Base-by-base conservation (phyloP, 2,113 vertebrate genomes). In the Hystrix brachyura region DNA sequence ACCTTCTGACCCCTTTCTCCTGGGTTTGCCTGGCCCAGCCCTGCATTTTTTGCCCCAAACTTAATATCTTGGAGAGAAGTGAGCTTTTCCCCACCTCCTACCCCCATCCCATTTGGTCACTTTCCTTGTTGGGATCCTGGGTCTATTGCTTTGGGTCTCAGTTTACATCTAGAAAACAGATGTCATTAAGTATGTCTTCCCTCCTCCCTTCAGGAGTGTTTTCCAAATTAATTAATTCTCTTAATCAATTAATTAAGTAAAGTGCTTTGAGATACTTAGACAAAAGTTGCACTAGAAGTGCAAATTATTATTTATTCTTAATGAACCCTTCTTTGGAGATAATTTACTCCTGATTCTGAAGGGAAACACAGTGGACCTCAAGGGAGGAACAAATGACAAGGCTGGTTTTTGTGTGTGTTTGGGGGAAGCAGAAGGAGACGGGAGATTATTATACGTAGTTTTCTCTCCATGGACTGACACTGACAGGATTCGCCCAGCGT, bases 171-270 rank as follows among this genome's bases (percentile, higher is more conserved):
- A 55, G 91, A 97, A 96, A 97, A 93, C 95, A 96, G 88, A 88
- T 95, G 79, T 89, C 85, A 64, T 95, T 89, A 97, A 94, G 71
- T 64, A 89, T 48, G 46, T n/a, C 67, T 97, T 91, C 86, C 88
- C 67, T 95, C 62, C 92, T 95, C 62, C 92, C 80, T 98, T 83
- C 85, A 97, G 94, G 90, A 98, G 85, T 89, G 69, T 95, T 92
- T 97, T 48, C 95, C 5, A 0, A 97, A 97, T 98, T 95, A 98
- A 98, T 97, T 98, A 97, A 98, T 97, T 97, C 60, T 97, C 92
- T 96, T 98, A 98, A 97, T 97, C 98, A 98, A 98, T 98, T 98
- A 97, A 97, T 92, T 97, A 98, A 97, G 92, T 98, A 74, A 88
- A 97, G 91, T 5, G 3, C 95, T 95, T 96, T 97, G 96, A 97